Evolutionary conservation across 2,113 vertebrate species (phyloP), one percentile per base, ranked within the genome.

Genomic region (Ardeotis arabs): DNA sequence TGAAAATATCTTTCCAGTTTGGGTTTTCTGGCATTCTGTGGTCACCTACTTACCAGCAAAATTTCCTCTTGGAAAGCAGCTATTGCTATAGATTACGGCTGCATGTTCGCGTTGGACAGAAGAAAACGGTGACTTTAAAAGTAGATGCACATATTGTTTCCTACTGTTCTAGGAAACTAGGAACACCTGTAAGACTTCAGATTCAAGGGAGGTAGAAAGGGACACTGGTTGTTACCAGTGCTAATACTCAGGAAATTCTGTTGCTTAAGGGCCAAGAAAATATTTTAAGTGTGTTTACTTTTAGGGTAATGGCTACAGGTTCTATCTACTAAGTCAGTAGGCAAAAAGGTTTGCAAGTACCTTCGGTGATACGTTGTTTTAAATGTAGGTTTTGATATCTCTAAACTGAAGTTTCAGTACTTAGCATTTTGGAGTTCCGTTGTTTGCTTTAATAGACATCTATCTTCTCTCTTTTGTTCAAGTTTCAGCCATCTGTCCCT

Each of bases 401-500:
- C 53, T 39, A 35, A 66, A 58, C 37, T 64, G 39, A 59, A 55
- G 24, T 52, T 35, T 68, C 31, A 58, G 58, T 37, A 49, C 23
- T 44, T 45, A 19, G 2, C 15, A 0, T 15, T 76, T 81, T 60
- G 74, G 58, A 68, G 49, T 58, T 89, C 18, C 75, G 19, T 66
- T 64, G 45, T 56, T 85, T 84, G 45, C 74, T 93, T 69, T 95
- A 92, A 95, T 70, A 94, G 67, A 84, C 39, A 10, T 96, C 58
- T 83, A 45, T 96, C 16, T 95, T 96, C 58, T 83, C 52, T 96
- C 16, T 95, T 89, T 82, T 94, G 95, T 95, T 95, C n/a, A 97
- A 99, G 99, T 99, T 99, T 88, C 95, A 96, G 75, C 99, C 99
- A 33, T 97, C 98, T 74, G 98, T 98, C 55, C 98, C 99, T 90